These are phyloP conservation scores for Muscidifurax raptorellus DNA, from an alignment of 1,140 invertebrate species.

Conservation along the genomic window DNA sequence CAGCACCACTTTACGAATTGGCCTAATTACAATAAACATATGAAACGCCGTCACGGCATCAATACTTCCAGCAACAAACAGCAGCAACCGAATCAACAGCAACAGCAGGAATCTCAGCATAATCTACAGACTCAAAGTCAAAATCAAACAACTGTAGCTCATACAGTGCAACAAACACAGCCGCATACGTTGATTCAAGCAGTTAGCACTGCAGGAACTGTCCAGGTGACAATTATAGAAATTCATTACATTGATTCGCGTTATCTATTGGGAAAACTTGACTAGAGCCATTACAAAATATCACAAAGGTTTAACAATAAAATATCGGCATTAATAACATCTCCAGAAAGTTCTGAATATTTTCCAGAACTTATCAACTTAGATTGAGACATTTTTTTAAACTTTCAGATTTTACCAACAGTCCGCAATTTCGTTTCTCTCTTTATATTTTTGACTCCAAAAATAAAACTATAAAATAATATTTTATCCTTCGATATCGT, in stretches of 20 bases:
- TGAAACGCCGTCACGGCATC: conserved; percentile 82
- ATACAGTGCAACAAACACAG: not conserved
- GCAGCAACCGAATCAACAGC: conserved; percentile 60
- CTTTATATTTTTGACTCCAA: not conserved
- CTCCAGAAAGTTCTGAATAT: no score
- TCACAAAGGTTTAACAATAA: no score
- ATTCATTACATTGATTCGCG: not conserved
- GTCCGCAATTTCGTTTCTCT: not conserved
- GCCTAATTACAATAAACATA: conserved; percentile 87
- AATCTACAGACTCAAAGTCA: not conserved
- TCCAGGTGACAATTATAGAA: conserved; percentile 61
- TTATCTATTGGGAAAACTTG: no score
- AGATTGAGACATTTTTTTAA: no score
- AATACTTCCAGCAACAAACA: conserved; percentile 74
- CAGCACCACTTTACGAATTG: conserved; percentile 85
- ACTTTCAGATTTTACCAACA: no score
- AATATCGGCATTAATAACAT: no score
- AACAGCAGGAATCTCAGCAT: conserved; percentile 55
- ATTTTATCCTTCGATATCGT: conserved; percentile 27
- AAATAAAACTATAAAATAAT: not conserved
- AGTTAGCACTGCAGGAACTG: conserved; percentile 59
- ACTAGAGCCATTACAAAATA: no score
- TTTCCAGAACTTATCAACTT: no score
- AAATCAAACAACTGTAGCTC: not conserved
- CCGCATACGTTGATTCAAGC: conserved; percentile 49